A percentile compares a stretch with the other conserved stretches of the same genome.
These are phyloP conservation scores for Nothura maculosa DNA, from an alignment of 2,797 vertebrate species.

Conservation along the genomic window DNA sequence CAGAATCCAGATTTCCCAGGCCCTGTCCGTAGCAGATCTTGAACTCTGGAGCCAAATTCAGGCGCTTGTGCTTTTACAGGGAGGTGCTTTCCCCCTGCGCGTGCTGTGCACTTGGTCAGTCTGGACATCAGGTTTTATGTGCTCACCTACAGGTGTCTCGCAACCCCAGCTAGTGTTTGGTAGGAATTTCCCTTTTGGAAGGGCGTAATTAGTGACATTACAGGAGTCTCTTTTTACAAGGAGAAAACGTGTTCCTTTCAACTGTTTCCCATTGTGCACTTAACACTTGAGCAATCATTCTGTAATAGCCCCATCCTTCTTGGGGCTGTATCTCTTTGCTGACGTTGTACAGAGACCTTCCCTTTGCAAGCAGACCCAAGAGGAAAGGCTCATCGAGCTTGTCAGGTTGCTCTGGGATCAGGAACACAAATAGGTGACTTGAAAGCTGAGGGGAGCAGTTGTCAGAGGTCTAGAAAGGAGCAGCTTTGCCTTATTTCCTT, in stretches of 20 bases:
- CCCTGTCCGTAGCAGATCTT: constrained; percentile 8
- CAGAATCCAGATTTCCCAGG: constrained; percentile 6
- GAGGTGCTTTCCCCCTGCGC: constrained; percentile 7
- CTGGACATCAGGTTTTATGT: constrained; percentile 14
- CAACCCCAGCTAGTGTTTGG: background rate
- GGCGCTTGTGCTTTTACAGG: background rate
- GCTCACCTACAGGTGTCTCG: background rate
- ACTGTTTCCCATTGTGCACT: constrained; percentile 9
- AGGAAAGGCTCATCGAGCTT: background rate
- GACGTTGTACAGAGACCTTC: constrained; percentile 5
- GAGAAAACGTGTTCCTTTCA: background rate
- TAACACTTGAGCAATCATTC: background rate
- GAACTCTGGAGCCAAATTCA: constrained; percentile 18
- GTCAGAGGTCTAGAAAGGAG: background rate
- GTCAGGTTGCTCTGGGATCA: background rate
- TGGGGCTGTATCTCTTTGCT: background rate
- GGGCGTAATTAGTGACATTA: background rate
- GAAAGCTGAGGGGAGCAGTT: background rate
- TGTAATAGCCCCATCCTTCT: background rate
- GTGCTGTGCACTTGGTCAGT: background rate
- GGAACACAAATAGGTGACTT: background rate
- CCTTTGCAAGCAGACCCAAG: constrained; percentile 6
- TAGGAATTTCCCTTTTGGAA: background rate
- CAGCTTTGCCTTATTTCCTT: background rate
- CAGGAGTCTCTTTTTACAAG: background rate